Evolutionary conservation across 2,888 invertebrate genomes (phyloP).

Genomic region (Philaethria dido): DNA sequence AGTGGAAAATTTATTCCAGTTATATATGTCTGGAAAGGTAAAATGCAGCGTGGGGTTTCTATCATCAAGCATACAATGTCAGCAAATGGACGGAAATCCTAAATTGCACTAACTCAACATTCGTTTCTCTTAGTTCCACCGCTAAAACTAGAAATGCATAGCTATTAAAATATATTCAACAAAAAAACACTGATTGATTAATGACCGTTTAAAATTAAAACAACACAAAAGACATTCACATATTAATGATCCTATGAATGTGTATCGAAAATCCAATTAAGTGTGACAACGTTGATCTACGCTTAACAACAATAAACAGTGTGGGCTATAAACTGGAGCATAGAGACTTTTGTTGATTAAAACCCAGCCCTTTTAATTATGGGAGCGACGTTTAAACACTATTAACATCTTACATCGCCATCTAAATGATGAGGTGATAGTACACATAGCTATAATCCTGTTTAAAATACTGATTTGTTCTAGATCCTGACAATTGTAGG

Average conservation of each 20-base stretch:
- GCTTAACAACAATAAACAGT: constrained; percentile 3
- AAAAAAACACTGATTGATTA: neutral
- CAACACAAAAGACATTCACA: neutral
- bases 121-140: no score
- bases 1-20: neutral
- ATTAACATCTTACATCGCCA: neutral
- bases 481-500: no score
- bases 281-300: constrained; percentile 5
- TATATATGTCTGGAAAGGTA: neutral
- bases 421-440: neutral
- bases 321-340: neutral
- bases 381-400: constrained; percentile 3
- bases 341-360: constrained; percentile 18
- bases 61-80: neutral
- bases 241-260: neutral
- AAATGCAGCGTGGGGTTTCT: neutral
- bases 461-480: neutral
- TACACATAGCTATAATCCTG: neutral
- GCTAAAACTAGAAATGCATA: no score
- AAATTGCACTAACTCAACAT: no score
- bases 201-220: neutral
- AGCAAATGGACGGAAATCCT: no score
- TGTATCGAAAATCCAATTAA: constrained; percentile 10
- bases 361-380: constrained; percentile 12
- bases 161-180: neutral